Evolutionary conservation across 1,140 invertebrate species (phyloP), one percentile per base, ranked within the genome.

Genomic region (Trachymyrmex septentrionalis): DNA sequence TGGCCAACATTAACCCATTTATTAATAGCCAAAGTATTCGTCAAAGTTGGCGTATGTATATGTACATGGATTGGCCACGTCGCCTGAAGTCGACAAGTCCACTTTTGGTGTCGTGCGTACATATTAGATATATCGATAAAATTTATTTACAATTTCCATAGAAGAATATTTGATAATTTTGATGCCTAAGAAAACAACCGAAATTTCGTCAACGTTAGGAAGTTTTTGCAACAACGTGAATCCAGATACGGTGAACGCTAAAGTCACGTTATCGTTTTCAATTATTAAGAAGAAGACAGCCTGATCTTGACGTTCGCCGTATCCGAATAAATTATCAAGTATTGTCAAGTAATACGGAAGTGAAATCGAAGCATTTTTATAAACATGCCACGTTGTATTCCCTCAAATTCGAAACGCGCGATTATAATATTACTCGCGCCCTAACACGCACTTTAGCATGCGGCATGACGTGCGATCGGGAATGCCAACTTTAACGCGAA

Each of bases 401-500:
- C 4, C 1, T n/a, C 48, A 55, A 82, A 71, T 75, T 59, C n/a
- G 44, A 14, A 30, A n/a, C 24, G 2, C 24, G n/a, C 38, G 9
- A 63, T 84, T 61, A 61, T 63, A 48, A 61, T 34, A 21, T 38
- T 30, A 69, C 21, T 67, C 38, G 44, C 44, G 38, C 63, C 34
- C 19, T 44, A 21, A 34, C 38, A 48, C 24, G 53, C 38, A 7
- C 7, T 69, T n/a, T 71, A 44, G n/a, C 55, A 55, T 59, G 38
- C 38, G 12, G 55, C 4, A 19, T n/a, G 3, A 30, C 75, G 64
- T 21, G 53, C 55, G 30, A 38, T 67, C 24, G 75, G 24, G 61
- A 67, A 44, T 50, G 71, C 78, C 59, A 89, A 89, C 73, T 89
- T 88, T 48, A 81, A 69, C 71, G 61, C 50, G 34, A 72, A 89